These are phyloP conservation scores for Chalcosyrphus nemorum DNA, from an alignment of 2,888 invertebrate genomes.

Conservation along the genomic window DNA sequence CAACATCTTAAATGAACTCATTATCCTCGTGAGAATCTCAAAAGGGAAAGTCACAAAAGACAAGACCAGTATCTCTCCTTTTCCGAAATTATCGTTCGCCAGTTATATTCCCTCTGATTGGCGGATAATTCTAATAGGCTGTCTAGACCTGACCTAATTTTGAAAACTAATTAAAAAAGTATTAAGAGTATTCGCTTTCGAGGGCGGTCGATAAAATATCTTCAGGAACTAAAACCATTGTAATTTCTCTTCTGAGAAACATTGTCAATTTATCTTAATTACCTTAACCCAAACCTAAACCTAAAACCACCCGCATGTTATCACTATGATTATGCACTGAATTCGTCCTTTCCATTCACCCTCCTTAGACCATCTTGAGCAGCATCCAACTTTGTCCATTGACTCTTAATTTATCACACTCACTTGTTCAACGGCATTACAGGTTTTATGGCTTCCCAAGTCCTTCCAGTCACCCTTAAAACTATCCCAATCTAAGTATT, in stretches of 20 bases:
- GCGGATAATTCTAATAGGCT: too few species aligned
- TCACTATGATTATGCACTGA: conserved; percentile 38
- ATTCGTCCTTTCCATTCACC: neutral
- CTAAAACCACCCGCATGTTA: conserved; percentile 27
- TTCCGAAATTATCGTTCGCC: too few species aligned
- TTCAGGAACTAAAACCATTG: neutral
- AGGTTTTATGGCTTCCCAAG: conserved; percentile 35
- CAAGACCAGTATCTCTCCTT: too few species aligned
- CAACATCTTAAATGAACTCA: too few species aligned
- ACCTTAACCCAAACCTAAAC: conserved; percentile 28
- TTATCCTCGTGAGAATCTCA: too few species aligned
- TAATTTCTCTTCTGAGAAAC: neutral
- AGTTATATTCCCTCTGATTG: too few species aligned
- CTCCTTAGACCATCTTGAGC: conserved; percentile 49
- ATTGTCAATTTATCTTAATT: conserved; percentile 41
- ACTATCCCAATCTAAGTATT: conserved; percentile 6
- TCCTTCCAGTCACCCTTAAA: neutral
- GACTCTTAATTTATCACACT: conserved; percentile 52
- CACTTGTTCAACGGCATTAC: conserved; percentile 37
- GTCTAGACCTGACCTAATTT: too few species aligned
- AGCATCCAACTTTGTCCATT: conserved; percentile 50
- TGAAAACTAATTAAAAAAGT: too few species aligned
- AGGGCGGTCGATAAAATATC: neutral
- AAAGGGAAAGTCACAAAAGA: too few species aligned
- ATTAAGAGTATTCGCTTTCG: too few species aligned